Conservation (phyloP, 2,113 vertebrate genomes). For the Octodon degus region DNA sequence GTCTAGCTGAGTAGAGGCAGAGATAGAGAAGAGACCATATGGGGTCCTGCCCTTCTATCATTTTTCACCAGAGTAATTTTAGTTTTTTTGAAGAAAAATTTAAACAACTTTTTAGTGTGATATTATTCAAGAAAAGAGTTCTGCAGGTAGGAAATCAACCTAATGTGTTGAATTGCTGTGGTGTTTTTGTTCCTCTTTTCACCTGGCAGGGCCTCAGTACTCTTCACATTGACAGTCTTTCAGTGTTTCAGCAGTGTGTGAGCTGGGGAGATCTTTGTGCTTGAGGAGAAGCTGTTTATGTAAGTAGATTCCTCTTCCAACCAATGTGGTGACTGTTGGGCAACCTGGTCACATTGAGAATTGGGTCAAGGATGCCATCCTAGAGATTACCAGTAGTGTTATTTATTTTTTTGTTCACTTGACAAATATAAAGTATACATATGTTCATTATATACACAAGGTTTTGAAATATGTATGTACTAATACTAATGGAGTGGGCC, state of each 20-base stretch:
- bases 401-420: neutral
- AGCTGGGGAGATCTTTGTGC: slow-evolving; percentile 93
- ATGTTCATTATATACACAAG: neutral
- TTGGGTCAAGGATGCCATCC: neutral
- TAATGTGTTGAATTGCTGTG: too few species aligned
- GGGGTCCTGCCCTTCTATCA: neutral
- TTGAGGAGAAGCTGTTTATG: slow-evolving; percentile 95
- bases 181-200: neutral
- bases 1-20: neutral
- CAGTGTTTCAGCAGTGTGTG: slow-evolving; percentile 95
- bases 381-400: neutral
- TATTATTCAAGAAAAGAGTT: neutral
- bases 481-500: neutral
- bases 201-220: slow-evolving; percentile 87
- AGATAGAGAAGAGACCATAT: neutral
- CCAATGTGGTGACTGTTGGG: neutral
- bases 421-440: neutral
- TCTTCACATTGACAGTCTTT: slow-evolving; percentile 91
- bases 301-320: slow-evolving; percentile 83
- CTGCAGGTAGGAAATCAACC: neutral
- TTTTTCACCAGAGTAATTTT: neutral
- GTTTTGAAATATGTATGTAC: neutral
- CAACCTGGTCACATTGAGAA: neutral
- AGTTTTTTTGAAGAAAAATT: neutral
- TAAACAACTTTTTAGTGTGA: neutral